phyloP scores from a whole-genome alignment of 2,113 vertebrate species.

The Forbesichthys papilliferus region DNA sequence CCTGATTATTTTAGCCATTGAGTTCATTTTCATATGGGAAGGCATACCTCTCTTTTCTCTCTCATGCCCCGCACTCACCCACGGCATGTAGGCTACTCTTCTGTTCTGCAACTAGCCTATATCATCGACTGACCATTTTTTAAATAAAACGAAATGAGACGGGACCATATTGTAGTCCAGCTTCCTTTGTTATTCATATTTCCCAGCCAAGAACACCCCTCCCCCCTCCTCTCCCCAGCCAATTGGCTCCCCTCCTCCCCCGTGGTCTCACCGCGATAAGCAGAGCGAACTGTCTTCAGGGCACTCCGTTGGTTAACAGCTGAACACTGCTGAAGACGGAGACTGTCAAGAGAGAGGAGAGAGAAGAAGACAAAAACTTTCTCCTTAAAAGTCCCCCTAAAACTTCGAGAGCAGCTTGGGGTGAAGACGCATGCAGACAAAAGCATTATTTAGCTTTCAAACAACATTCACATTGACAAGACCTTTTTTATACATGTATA shows the following conservation, averaged over 20 bases:
- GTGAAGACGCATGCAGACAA: constrained; percentile 57
- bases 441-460: constrained; percentile 72
- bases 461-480: constrained; percentile 38
- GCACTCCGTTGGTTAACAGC: constrained; percentile 21
- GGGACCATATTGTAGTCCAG: constrained; percentile 38
- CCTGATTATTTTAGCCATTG: neutral
- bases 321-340: constrained; percentile 39
- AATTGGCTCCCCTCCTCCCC: constrained; percentile 31
- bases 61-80: neutral
- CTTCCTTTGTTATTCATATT: constrained; percentile 65
- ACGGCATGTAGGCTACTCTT: no score
- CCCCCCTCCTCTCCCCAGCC: constrained; percentile 1
- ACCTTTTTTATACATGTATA: constrained; percentile 20
- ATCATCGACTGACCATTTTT: constrained; percentile 43
- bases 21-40: neutral
- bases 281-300: no score
- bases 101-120: neutral
- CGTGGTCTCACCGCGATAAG: constrained; percentile 36
- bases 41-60: no score
- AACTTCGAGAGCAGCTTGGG: constrained; percentile 26
- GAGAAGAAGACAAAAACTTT: constrained; percentile 53
- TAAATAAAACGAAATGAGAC: constrained; percentile 20
- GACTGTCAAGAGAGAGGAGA: constrained; percentile 27
- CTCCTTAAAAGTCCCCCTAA: constrained; percentile 48
- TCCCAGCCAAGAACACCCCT: constrained; percentile 11